Percentiles rank a stretch among this genome's conserved stretches.
Conservation (phyloP, 2,888 invertebrate genomes). For the Luperina nickerlii region DNA sequence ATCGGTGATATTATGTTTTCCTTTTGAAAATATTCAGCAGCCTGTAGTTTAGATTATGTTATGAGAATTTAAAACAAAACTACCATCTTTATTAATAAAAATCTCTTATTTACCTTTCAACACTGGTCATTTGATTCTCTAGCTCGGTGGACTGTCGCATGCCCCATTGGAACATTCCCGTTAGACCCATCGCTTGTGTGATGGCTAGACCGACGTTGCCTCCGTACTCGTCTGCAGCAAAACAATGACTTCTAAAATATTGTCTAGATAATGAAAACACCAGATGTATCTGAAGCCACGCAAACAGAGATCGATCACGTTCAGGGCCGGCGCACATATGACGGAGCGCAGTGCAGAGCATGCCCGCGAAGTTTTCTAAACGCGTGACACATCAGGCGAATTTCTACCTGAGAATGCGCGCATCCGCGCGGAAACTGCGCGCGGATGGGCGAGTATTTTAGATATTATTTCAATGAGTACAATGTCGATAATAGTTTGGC, state of each 20-base stretch:
- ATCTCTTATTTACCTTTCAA: conserved; percentile 92
- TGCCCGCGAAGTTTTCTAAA: too few species aligned
- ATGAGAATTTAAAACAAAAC: too few species aligned
- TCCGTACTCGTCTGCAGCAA: conserved; percentile 88
- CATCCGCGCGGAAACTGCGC: too few species aligned
- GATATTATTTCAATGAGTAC: too few species aligned
- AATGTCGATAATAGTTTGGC: too few species aligned
- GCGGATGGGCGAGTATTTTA: too few species aligned
- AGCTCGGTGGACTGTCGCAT: conserved; percentile 97
- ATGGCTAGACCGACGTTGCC: conserved; percentile 95
- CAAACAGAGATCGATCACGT: background rate
- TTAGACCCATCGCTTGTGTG: conserved; percentile 94
- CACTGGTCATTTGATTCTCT: conserved; percentile 97
- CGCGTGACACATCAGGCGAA: too few species aligned
- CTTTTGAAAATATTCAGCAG: background rate
- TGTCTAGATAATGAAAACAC: background rate
- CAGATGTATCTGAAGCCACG: background rate
- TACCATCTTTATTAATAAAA: background rate
- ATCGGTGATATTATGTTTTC: background rate
- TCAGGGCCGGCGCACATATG: too few species aligned
- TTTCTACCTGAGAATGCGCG: too few species aligned
- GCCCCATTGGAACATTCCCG: conserved; percentile 96
- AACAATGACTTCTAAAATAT: background rate
- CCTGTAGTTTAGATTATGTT: background rate
- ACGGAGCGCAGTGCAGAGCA: too few species aligned